phyloP scores from a whole-genome alignment of 2,888 invertebrate genomes.

The Geotrupes spiniger region DNA sequence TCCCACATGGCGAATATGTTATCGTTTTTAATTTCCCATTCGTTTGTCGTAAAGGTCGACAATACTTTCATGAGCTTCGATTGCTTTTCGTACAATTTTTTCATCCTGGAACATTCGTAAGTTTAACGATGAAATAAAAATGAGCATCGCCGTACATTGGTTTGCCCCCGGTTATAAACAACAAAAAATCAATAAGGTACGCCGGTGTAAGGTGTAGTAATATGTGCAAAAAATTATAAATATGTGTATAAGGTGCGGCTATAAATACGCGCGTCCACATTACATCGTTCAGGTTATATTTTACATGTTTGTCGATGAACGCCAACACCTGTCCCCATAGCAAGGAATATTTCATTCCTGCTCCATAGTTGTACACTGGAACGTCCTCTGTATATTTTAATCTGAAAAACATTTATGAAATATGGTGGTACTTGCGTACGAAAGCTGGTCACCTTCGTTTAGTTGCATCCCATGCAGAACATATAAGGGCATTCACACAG shows the following conservation, averaged over 20 bases:
- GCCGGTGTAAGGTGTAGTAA: conserved; percentile 17
- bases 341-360: background rate
- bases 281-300: conserved; percentile 1
- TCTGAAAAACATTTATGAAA: background rate
- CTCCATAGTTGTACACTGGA: conserved; percentile 20
- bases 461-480: conserved; percentile 43
- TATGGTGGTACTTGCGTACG: background rate
- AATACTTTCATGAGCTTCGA: too few relatives aligned
- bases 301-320: too few relatives aligned
- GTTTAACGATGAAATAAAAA: background rate
- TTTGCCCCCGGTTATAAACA: conserved; percentile 8
- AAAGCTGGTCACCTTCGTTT: conserved; percentile 29
- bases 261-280: conserved; percentile 12
- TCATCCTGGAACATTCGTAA: conserved; percentile 3
- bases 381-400: background rate
- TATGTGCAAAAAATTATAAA: conserved; percentile 6
- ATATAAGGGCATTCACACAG: conserved; percentile 47
- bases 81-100: background rate
- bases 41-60: too few relatives aligned
- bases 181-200: conserved; percentile 11
- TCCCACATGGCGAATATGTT: too few relatives aligned
- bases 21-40: too few relatives aligned
- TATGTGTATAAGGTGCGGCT: too few relatives aligned
- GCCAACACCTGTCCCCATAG: too few relatives aligned
- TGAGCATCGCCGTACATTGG: conserved; percentile 12